Percentiles rank a stretch among this genome's conserved stretches.
phyloP scores from a whole-genome alignment of 2,888 invertebrate genomes.

The Teinopalpus imperialis region DNA sequence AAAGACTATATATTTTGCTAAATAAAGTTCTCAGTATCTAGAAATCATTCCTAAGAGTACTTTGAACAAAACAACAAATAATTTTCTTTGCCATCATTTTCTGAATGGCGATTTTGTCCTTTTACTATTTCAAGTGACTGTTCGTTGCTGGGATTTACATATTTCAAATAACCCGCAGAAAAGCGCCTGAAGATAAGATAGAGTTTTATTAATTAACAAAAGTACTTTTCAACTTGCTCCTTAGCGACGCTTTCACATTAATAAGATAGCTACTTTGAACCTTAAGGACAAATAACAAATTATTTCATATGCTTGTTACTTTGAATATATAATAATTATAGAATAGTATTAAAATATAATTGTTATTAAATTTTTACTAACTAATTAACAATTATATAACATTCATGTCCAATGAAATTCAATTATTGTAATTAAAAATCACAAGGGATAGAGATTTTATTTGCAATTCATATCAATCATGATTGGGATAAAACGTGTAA shows the following conservation, averaged over 20 bases:
- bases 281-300: slow-evolving; percentile 4
- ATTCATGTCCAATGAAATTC: no score
- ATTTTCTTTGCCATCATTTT: slow-evolving; percentile 24
- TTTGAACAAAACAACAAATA: slow-evolving; percentile 15
- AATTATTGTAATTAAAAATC: no score
- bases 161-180: slow-evolving; percentile 26
- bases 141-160: slow-evolving; percentile 26
- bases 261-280: slow-evolving; percentile 12
- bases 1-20: no score
- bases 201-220: slow-evolving; percentile 26
- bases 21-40: no score
- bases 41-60: slow-evolving; percentile 7
- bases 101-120: slow-evolving; percentile 16
- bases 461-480: no score
- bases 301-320: no score
- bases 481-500: no score
- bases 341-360: no score
- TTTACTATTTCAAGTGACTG: slow-evolving; percentile 17
- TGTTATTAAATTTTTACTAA: no score
- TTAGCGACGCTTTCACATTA: slow-evolving; percentile 17
- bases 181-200: slow-evolving; percentile 14
- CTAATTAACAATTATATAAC: no score
- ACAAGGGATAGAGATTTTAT: no score
- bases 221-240: slow-evolving; percentile 19
- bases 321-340: no score